phyloP scores from a whole-genome alignment of 2,113 vertebrate genomes.

The Calidris pygmaea region DNA sequence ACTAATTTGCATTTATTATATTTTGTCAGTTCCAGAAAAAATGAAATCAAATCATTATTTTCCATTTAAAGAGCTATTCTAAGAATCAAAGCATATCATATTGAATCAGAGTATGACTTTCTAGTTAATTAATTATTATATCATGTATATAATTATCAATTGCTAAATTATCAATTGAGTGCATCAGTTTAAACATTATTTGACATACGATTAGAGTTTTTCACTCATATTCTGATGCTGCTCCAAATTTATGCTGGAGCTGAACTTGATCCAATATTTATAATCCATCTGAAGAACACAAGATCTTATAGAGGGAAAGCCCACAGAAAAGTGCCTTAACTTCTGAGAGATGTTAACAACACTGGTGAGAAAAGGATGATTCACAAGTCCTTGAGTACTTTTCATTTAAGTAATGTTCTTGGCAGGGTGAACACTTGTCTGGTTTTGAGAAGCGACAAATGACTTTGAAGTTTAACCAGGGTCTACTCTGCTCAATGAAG shows the following conservation, averaged over 20 bases:
- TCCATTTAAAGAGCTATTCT: neutral
- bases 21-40: neutral
- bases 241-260: neutral
- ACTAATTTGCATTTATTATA: neutral
- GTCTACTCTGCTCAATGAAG: neutral
- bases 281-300: neutral
- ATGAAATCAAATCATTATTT: neutral
- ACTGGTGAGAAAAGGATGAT: neutral
- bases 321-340: neutral
- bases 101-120: neutral
- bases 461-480: constrained; percentile 10
- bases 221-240: neutral
- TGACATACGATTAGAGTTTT: neutral
- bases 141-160: neutral
- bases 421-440: neutral
- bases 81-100: neutral
- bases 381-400: neutral
- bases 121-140: neutral
- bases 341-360: neutral
- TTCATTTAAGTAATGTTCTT: neutral
- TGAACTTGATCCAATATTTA: neutral
- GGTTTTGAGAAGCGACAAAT: neutral
- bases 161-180: neutral
- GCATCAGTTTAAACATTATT: neutral
- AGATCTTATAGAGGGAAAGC: neutral